Conservation (phyloP, 2,113 vertebrate species). For the Mellivora capensis region DNA sequence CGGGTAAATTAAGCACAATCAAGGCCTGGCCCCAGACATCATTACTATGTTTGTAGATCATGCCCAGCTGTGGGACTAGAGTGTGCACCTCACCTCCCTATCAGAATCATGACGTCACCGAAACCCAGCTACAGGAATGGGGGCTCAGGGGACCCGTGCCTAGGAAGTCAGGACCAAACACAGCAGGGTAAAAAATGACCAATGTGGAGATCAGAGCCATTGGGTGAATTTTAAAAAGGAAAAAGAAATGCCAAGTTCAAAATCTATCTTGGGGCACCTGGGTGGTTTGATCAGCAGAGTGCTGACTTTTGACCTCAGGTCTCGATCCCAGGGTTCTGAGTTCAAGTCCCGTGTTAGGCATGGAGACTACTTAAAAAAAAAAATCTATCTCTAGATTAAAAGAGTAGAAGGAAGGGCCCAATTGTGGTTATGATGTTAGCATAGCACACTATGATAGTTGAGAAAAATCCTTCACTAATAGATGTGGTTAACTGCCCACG, state of each 20-base stretch:
- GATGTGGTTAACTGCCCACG: neutral
- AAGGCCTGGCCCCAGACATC: neutral
- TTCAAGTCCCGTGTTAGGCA: neutral
- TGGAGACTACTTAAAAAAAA: neutral
- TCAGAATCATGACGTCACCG: rapidly evolving
- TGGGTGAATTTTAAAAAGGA: neutral
- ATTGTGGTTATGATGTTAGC: neutral
- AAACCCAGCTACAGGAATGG: neutral
- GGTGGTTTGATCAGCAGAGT: neutral
- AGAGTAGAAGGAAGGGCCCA: neutral
- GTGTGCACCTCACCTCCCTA: neutral
- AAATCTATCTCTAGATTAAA: neutral
- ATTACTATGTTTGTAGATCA: neutral
- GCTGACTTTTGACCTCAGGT: neutral
- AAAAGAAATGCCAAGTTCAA: neutral
- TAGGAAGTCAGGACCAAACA: neutral
- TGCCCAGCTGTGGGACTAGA: neutral
- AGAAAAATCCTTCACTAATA: neutral
- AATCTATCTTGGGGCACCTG: neutral
- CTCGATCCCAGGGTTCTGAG: neutral
- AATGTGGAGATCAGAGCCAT: neutral
- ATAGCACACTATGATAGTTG: neutral
- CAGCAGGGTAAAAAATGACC: too few relatives aligned
- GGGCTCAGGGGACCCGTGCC: rapidly evolving
- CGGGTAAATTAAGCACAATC: neutral